A percentile compares a stretch with the other conserved stretches of the same genome.
Conservation (phyloP, 2,113 vertebrate genomes). For the Albula goreensis region DNA sequence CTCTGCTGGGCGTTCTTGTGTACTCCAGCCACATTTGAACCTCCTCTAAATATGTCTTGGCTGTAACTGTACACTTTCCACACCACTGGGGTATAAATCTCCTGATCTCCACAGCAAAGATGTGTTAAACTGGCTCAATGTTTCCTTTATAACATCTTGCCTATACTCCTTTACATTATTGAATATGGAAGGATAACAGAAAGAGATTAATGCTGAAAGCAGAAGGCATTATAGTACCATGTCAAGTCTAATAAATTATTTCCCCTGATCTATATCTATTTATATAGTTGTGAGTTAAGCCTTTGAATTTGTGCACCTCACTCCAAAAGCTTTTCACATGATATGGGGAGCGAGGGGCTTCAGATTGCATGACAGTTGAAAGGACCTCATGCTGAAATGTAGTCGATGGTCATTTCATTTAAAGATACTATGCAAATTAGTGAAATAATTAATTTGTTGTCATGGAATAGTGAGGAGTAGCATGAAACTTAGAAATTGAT, state of each 20-base stretch:
- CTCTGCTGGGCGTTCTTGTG: neutral
- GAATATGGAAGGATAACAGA: constrained; percentile 39
- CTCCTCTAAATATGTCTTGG: neutral
- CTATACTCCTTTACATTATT: constrained; percentile 19
- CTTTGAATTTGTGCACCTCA: constrained; percentile 34
- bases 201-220: constrained; percentile 46
- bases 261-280: constrained; percentile 47
- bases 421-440: no score
- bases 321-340: neutral
- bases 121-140: constrained; percentile 28
- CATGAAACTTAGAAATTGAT: neutral
- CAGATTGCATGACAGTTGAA: neutral
- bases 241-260: constrained; percentile 38
- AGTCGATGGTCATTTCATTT: no score
- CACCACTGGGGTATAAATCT: neutral
- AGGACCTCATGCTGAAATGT: neutral
- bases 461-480: neutral
- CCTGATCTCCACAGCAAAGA: neutral
- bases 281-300: constrained; percentile 60
- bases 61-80: neutral
- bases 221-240: constrained; percentile 29
- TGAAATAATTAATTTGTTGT: neutral
- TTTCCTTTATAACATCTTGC: neutral
- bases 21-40: neutral
- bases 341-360: neutral